A percentile compares a stretch with the other conserved stretches of the same genome.
Evolutionary conservation across 1,140 invertebrate species (phyloP).

Genomic region (Psix sp.): DNA sequence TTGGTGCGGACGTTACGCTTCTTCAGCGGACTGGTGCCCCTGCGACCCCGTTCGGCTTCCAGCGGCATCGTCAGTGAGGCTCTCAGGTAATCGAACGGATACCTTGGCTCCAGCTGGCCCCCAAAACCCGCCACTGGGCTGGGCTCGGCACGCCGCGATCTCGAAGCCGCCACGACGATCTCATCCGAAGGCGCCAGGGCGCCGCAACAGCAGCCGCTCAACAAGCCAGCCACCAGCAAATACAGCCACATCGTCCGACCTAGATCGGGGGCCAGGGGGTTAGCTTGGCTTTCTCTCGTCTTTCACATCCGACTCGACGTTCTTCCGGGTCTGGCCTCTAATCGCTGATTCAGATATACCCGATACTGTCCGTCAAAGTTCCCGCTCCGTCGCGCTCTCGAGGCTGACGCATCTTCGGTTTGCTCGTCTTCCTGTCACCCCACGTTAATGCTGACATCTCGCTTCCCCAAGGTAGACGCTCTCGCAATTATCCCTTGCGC

Average conservation of each 20-base stretch:
- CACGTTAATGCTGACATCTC: conserved; percentile 14
- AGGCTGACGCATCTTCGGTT: conserved; percentile 23
- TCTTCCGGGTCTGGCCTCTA: too few relatives aligned
- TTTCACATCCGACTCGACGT: conserved; percentile 34
- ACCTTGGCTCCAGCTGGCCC: neutral
- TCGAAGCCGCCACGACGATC: conserved; percentile 40
- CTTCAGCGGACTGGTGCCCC: conserved; percentile 21
- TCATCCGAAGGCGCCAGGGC: conserved; percentile 68
- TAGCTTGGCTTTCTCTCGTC: conserved; percentile 11
- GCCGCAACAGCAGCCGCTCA: conserved; percentile 72
- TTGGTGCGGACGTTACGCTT: conserved; percentile 66
- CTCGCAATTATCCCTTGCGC: neutral
- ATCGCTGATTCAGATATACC: conserved; percentile 22
- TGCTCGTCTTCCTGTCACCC: neutral
- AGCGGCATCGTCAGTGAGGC: neutral
- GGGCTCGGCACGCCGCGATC: conserved; percentile 21
- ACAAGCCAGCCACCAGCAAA: conserved; percentile 72
- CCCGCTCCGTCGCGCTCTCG: conserved; percentile 23
- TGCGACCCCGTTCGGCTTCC: conserved; percentile 4
- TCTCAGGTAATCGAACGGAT: neutral
- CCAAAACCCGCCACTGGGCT: conserved; percentile 7
- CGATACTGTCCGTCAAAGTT: conserved; percentile 18
- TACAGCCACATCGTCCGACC: conserved; percentile 73
- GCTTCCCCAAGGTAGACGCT: neutral
- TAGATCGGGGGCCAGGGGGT: conserved; percentile 58